Evolutionary conservation across 2,113 vertebrate species (phyloP).

Genomic region (Natator depressus): DNA sequence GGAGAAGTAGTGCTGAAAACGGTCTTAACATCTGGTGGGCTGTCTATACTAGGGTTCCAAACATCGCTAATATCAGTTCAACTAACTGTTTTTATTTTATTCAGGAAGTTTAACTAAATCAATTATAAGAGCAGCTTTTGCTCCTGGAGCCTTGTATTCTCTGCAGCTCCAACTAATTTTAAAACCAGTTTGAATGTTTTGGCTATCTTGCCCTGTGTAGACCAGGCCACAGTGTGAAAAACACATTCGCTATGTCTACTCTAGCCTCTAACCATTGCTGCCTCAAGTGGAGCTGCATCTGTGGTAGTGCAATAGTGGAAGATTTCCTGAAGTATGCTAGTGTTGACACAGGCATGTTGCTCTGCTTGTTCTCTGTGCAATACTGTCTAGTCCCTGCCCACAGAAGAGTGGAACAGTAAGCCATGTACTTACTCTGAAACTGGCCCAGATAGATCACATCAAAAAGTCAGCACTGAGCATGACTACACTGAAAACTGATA

Average conservation of each 20-base stretch:
- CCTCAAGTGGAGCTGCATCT: background rate
- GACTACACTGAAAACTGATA: background rate
- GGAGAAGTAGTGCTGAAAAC: background rate
- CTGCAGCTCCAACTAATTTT: constrained; percentile 35
- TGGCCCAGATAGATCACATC: background rate
- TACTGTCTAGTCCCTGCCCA: background rate
- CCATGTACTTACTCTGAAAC: background rate
- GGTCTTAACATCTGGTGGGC: background rate
- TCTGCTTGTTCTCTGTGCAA: background rate
- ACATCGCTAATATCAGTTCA: background rate
- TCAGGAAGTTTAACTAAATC: background rate
- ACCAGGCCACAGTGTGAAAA: background rate
- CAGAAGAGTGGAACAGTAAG: background rate
- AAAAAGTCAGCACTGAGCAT: background rate
- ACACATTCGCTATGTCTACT: background rate
- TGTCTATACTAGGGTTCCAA: background rate
- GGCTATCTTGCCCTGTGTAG: background rate
- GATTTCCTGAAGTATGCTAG: background rate
- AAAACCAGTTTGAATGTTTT: constrained; percentile 25
- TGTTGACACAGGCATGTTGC: fast-evolving
- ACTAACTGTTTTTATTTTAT: background rate
- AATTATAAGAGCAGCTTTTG: background rate
- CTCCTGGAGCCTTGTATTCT: background rate
- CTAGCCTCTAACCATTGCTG: background rate
- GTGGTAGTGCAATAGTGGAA: fast-evolving